Base-by-base conservation (phyloP, 1,140 invertebrate genomes). In the Drosophila leontia region DNA sequence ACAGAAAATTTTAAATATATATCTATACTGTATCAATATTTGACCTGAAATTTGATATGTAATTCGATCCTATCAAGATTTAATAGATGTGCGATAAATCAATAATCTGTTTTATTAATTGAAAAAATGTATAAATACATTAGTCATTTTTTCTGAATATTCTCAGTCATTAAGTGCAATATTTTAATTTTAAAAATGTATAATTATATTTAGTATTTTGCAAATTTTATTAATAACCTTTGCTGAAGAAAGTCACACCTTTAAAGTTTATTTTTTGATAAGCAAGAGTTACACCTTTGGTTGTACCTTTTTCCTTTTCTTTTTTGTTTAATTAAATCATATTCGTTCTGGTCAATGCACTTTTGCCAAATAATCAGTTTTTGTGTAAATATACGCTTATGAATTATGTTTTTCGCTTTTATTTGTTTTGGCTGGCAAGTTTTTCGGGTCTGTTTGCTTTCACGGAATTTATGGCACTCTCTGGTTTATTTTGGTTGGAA, bases 401-500 rank as follows among this genome's bases (percentile, higher is more conserved):
- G 17, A 48, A 35, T 48, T 69, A 71, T 48, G 26, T 5, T 6
- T 41, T 19, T 9, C 29, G 8, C 19, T 58, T 50, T 26, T 32
- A 23, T 48, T 71, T 72, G 53, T 59, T 72, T 61, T 51, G n/a
- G 13, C 12, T 41, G 26, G 34, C 26, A 17, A 32, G 53, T 56
- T 39, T 56, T 56, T 8, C 26, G 8, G n/a, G 3, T 26, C 34
- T 56, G 39, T 64, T 39, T 37, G 35, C 45, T 34, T 17, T 42
- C 13, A 3, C 15, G 37, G 19, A 50, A 41, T 59, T 41, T 34
- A 58, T 19, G 12, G 19, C 29, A 32, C 15, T 39, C 15, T 23
- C 19, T 37, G 63, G 65, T 65, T 51, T 56, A 56, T 69, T 56
- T 69, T 50, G 9, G 35, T n/a, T 5, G 12, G 15, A 48, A 34